Conservation (phyloP, 1,140 invertebrate genomes). For the Hycleus cichorii region DNA sequence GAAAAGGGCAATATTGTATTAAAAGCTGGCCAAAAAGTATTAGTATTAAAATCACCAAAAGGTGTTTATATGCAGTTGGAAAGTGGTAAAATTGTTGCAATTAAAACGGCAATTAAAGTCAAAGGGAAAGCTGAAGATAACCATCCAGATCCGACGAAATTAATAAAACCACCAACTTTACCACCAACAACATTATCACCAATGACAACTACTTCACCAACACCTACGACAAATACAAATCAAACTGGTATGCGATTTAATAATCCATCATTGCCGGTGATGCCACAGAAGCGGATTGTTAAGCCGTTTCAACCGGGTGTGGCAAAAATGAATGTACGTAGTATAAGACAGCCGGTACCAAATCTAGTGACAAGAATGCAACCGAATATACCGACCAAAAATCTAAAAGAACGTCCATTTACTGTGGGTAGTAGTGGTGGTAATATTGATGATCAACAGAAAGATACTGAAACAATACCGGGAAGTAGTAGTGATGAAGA, state of each 20-base stretch:
- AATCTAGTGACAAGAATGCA: conserved; percentile 33
- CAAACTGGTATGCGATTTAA: conserved; percentile 38
- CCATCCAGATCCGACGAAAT: conserved; percentile 18
- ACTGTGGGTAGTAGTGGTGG: conserved; percentile 34
- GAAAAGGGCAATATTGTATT: conserved; percentile 79
- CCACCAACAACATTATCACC: conserved; percentile 25
- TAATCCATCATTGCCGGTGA: conserved; percentile 60
- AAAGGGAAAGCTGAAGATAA: conserved; percentile 55
- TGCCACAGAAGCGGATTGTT: conserved; percentile 43
- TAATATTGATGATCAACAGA: conserved; percentile 38
- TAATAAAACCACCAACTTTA: conserved; percentile 2
- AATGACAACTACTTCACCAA: conserved; percentile 16
- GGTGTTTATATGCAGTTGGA: conserved; percentile 93
- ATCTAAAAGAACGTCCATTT: conserved; percentile 34
- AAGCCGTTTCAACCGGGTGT: conserved; percentile 36
- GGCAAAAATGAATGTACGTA: conserved; percentile 36
- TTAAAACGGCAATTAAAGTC: conserved; percentile 67
- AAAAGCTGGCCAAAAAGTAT: conserved; percentile 86
- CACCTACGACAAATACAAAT: conserved; percentile 44
- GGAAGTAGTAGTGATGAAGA: conserved; percentile 26
- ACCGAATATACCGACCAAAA: conserved; percentile 33
- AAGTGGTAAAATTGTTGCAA: conserved; percentile 95
- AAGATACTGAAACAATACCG: conserved; percentile 17
- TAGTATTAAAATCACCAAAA: conserved; percentile 90
- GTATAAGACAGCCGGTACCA: conserved; percentile 39